A percentile compares a stretch with the other conserved stretches of the same genome.
phyloP scores from a whole-genome alignment of 2,888 invertebrate species.

The Drosophila anomelani region DNA sequence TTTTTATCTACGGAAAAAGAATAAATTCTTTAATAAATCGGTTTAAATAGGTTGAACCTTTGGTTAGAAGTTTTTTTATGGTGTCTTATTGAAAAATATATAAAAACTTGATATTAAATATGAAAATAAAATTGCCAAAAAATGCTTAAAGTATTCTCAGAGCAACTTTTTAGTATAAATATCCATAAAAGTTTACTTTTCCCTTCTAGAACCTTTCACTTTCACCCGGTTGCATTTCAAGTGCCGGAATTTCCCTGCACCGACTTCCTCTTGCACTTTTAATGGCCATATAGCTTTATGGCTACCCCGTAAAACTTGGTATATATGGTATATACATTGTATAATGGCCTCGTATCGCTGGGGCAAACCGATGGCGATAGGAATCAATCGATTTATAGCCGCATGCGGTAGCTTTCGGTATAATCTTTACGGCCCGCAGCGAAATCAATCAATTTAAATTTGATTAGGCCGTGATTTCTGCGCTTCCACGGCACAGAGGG shows the following conservation, averaged over 20 bases:
- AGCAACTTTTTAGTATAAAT: neutral
- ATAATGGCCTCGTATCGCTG: constrained; percentile 3
- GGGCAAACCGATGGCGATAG: constrained; percentile 4
- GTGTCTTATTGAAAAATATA: too few species aligned
- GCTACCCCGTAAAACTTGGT: neutral
- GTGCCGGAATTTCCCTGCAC: constrained; percentile 6
- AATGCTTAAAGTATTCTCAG: neutral
- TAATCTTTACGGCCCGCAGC: constrained; percentile 41
- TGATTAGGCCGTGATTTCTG: constrained; percentile 72
- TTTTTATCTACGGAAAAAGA: too few species aligned
- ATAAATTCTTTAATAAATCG: too few species aligned
- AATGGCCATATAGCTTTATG: constrained; percentile 5
- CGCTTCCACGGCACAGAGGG: neutral
- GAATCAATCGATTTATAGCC: constrained; percentile 38
- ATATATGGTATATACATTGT: constrained; percentile 5
- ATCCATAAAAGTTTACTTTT: neutral
- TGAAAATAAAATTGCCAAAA: neutral
- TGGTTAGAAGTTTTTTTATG: too few species aligned
- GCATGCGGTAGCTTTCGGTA: constrained; percentile 1
- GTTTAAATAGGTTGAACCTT: too few species aligned
- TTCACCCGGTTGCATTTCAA: neutral
- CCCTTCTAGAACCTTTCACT: constrained; percentile 15
- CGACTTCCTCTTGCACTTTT: constrained; percentile 15
- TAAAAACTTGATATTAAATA: too few species aligned
- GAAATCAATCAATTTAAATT: constrained; percentile 73